phyloP scores from a whole-genome alignment of 2,113 vertebrate species.

The Diphyllodes magnificus region DNA sequence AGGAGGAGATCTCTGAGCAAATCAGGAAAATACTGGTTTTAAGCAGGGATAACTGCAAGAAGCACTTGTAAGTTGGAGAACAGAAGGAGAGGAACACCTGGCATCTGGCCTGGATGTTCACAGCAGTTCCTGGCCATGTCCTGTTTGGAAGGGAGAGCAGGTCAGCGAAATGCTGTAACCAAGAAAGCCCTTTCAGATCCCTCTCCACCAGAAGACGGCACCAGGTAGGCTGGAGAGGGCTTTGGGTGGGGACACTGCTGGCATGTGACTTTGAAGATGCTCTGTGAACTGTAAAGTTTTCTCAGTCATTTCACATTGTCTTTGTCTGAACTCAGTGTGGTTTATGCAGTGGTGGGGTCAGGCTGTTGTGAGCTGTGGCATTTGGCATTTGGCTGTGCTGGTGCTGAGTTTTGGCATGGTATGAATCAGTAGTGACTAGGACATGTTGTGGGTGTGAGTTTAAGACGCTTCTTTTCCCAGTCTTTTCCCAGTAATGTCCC shows the following conservation, averaged over 20 bases:
- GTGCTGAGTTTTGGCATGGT: neutral
- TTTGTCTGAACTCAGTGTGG: neutral
- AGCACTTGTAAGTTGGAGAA: neutral
- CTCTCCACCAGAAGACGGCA: neutral
- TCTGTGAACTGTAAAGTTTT: neutral
- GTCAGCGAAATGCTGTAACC: neutral
- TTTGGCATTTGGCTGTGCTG: neutral
- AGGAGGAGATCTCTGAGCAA: neutral
- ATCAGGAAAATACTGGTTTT: neutral
- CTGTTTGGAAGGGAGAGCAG: neutral
- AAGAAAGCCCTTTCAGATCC: neutral
- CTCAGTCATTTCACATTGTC: neutral
- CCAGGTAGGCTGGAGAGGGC: neutral
- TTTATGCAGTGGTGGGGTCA: neutral
- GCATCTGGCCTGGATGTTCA: neutral
- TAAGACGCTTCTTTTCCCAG: neutral
- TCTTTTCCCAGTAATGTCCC: neutral
- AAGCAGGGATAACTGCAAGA: neutral
- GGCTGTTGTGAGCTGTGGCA: neutral
- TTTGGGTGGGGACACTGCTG: neutral
- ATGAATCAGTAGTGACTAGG: neutral
- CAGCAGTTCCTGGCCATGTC: neutral
- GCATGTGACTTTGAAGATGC: neutral
- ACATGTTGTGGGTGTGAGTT: neutral
- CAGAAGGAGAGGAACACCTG: neutral